Base-by-base conservation (phyloP, 2,113 vertebrate species). In the Nesogale talazaci region DNA sequence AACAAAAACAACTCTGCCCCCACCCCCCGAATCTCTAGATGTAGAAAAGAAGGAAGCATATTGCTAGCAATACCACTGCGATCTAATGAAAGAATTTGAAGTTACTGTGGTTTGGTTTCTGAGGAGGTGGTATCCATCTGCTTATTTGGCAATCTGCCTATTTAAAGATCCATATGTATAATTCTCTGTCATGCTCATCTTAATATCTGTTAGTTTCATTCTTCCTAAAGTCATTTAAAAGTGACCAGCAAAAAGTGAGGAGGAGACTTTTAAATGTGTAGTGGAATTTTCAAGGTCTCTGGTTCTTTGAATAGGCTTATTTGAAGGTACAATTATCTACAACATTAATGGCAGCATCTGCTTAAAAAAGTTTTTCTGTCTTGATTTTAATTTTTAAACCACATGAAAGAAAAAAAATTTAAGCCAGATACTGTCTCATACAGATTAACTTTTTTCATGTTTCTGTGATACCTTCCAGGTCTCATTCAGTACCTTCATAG, bases 311-410 rank as follows among this genome's bases (percentile, higher is more conserved):
- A 81, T 70, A 15, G 52, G 20, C 40, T 25, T 12, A 86, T 74
- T 40, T 36, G 27, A 85, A 78, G 36, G 57, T 72, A 31, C 4
- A 70, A 29, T 20, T 72, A 34, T 23, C 27, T 69, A 72, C 36
- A 67, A 67, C 40, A 40, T 16, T 36, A 69, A 31, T 59, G 23
- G 38, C 2, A 69, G 6, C 36, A 9, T 34, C 15, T 86, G 31
- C 78, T 86, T 42, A 75, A 61, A 40, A 61, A 12, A 75, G 56
- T 52, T 83, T 78, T 27, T 85, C 38, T 36, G 6, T 69, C 63
- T 88, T 46, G 46, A 11, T 12, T 52, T 75, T 90, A 46, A n/a
- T 72, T 90, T 85, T 85, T 90, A 88, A 86, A 23, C 61, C 63
- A 36, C 69, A 6, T 78, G 89, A 46, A 77, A 29, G 34, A 81